Evolutionary conservation across 2,888 invertebrate species (phyloP).

Genomic region (Galerucella pusilla): DNA sequence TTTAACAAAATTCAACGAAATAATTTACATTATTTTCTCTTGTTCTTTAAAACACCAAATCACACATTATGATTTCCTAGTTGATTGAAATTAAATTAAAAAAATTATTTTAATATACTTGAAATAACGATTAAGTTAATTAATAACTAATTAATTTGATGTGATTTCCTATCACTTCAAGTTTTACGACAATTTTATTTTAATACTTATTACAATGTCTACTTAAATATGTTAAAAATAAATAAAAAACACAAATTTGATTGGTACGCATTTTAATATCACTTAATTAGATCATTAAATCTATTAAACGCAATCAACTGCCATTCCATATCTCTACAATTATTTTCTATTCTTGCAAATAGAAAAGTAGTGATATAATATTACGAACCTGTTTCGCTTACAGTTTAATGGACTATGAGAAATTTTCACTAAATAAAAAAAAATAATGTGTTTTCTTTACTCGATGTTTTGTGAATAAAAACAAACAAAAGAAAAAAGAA

Average conservation of each 20-base stretch:
- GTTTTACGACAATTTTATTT: background rate
- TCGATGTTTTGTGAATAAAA: background rate
- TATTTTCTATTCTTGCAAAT: background rate
- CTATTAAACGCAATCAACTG: background rate
- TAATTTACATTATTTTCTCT: too few relatives aligned
- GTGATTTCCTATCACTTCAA: background rate
- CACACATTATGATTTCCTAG: too few relatives aligned
- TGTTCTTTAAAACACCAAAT: too few relatives aligned
- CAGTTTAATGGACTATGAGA: background rate
- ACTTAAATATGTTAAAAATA: background rate
- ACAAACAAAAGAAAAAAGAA: conserved; percentile 11
- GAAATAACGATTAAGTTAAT: background rate
- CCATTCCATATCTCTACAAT: background rate
- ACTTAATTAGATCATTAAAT: background rate
- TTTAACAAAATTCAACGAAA: too few relatives aligned
- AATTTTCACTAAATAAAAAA: background rate
- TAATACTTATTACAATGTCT: background rate
- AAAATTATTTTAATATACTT: background rate
- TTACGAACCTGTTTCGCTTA: background rate
- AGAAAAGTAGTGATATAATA: background rate
- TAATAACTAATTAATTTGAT: background rate
- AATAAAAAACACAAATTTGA: background rate
- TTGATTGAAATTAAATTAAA: background rate
- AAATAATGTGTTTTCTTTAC: conserved; percentile 7
- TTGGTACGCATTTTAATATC: background rate